A percentile compares a stretch with the other conserved stretches of the same genome.
These are phyloP conservation scores for Sinocyclocheilus anophthalmus DNA, from an alignment of 2,113 vertebrate genomes.

Conservation along the genomic window DNA sequence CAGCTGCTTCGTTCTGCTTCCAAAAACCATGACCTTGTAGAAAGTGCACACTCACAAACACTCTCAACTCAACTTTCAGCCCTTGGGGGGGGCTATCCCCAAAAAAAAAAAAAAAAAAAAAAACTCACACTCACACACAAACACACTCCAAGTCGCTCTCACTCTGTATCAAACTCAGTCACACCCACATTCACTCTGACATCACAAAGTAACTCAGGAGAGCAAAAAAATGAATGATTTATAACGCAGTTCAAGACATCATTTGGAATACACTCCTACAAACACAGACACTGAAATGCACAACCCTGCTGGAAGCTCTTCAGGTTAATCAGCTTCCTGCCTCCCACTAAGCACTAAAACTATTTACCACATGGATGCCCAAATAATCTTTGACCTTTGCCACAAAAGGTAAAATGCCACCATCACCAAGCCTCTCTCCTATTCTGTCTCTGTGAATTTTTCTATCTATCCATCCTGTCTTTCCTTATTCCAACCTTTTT, in stretches of 20 bases:
- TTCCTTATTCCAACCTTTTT: neutral
- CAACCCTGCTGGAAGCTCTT: conserved; percentile 23
- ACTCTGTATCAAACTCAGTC: conserved; percentile 9
- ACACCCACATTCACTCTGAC: neutral
- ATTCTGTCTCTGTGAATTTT: conserved; percentile 7
- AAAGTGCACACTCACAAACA: conserved; percentile 32
- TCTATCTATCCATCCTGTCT: neutral
- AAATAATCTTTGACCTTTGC: conserved; percentile 43
- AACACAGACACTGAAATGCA: conserved; percentile 8
- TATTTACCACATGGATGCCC: conserved; percentile 12
- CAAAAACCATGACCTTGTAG: conserved; percentile 53
- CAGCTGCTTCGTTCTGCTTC: conserved; percentile 51
- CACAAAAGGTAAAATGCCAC: conserved; percentile 44
- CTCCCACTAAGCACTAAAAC: conserved; percentile 34
- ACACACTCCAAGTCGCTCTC: neutral
- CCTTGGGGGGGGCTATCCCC: too few relatives aligned
- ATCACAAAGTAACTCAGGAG: conserved; percentile 4
- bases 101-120: too few relatives aligned
- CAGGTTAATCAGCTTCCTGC: conserved; percentile 51
- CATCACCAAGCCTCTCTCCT: conserved; percentile 24
- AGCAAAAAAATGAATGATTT: conserved; percentile 34
- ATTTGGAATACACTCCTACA: conserved; percentile 16
- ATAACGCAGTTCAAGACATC: conserved; percentile 34
- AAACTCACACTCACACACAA: conserved; percentile 16
- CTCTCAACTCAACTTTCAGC: conserved; percentile 41